Percentiles rank a stretch among this genome's conserved stretches.
Evolutionary conservation across 2,888 invertebrate species (phyloP).

Genomic region (Aleiodes alternator): DNA sequence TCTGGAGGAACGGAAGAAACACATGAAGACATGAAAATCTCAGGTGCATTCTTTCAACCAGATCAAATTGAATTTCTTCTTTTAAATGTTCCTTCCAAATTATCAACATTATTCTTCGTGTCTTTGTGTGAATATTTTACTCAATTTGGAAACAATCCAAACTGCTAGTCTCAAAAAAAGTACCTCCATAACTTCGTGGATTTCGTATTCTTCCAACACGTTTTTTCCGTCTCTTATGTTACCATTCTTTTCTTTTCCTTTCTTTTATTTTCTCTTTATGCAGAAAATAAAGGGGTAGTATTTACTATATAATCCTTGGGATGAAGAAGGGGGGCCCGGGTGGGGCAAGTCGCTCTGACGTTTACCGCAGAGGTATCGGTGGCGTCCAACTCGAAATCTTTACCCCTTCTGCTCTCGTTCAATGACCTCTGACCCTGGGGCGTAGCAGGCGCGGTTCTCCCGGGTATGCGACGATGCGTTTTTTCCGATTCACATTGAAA

Average conservation of each 20-base stretch:
- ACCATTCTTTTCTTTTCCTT: neutral
- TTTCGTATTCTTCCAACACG: constrained; percentile 18
- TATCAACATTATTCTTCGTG: neutral
- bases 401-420: constrained; percentile 51
- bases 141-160: constrained; percentile 17
- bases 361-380: constrained; percentile 54
- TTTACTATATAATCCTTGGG: constrained; percentile 11
- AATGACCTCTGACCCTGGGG: constrained; percentile 59
- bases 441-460: constrained; percentile 45
- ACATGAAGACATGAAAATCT: too few relatives aligned
- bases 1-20: too few relatives aligned
- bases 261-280: neutral
- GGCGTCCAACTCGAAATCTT: constrained; percentile 55
- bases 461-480: constrained; percentile 48
- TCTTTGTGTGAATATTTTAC: constrained; percentile 13
- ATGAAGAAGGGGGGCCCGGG: constrained; percentile 1
- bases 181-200: constrained; percentile 3
- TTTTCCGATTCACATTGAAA: constrained; percentile 43
- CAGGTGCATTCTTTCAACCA: too few relatives aligned
- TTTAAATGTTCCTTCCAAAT: neutral
- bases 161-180: constrained; percentile 4
- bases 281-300: neutral
- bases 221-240: neutral
- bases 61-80: neutral
- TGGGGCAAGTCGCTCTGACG: constrained; percentile 37